Base-by-base conservation (phyloP, 2,113 vertebrate species). In the Menidia beryllina region DNA sequence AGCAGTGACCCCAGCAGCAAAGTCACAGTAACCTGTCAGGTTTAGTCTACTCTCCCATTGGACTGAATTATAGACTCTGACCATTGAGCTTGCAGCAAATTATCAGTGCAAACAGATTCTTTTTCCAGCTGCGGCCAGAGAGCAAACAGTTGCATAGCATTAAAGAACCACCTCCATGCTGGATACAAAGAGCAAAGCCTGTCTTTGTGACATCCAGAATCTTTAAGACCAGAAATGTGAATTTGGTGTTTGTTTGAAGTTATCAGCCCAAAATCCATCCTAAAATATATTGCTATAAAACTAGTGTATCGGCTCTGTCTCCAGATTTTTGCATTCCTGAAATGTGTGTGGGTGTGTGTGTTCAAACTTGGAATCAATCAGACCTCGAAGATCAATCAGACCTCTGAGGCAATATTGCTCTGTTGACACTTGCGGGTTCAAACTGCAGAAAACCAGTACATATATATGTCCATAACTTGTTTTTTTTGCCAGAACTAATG, bases 31-130 rank as follows among this genome's bases (percentile, higher is more conserved):
- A 84, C 77, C 70, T 67, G 24, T 25, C 38, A 41, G 27, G 39
- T 63, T 49, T 12, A 15, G 0, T 47, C 8, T 0, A 5, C 65
- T 68, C 43, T 36, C 53, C 54, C 72, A 88, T 76, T 76, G 82
- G 80, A 60, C 51, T 36, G 59, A 79, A 60, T 19, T 8, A 41
- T 41, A 54, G 50, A 39, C 41, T 27, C 19, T 8, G 70, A 50
- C 84, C 89, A 89, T 87, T 86, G 52, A 70, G 48, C 64, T 47
- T 12, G 5, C 47, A 55, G 68, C 87, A 86, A 79, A 67, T 72
- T 55, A 77, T 75, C 84, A 76, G 50, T 21, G 39, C 74, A 86
- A 84, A 86, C 75, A 76, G 39, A 50, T 65, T n/a, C 62, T 49
- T 84, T 75, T 86, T 60, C 66, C 60, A 83, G 70, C 47, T 53